Evolutionary conservation across 2,113 vertebrate genomes (phyloP).

Genomic region (Ibidorhyncha struthersii): DNA sequence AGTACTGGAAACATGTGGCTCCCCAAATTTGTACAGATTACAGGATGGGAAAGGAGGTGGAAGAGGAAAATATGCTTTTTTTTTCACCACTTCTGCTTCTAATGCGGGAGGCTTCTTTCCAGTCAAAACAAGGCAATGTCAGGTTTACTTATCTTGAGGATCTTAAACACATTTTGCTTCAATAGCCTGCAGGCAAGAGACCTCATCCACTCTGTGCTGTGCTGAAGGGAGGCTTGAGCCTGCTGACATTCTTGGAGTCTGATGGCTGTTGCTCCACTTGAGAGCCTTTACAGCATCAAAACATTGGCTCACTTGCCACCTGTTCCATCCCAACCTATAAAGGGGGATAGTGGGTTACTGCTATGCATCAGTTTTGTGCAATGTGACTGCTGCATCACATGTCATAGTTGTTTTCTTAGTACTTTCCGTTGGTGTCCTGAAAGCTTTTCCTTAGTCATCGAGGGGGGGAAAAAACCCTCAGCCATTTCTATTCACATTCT

Average conservation of each 20-base stretch:
- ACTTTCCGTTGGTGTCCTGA: neutral
- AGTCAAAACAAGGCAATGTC: constrained; percentile 2
- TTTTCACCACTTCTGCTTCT: neutral
- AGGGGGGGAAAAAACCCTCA: neutral
- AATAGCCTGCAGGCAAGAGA: neutral
- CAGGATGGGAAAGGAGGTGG: neutral
- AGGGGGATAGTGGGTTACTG: neutral
- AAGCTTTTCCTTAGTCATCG: constrained; percentile 27
- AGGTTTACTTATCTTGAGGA: constrained; percentile 9
- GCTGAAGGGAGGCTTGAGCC: neutral
- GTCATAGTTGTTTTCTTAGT: neutral
- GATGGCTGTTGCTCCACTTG: neutral
- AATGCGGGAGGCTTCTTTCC: neutral
- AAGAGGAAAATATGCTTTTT: neutral
- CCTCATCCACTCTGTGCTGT: neutral
- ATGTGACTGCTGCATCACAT: constrained; percentile 9
- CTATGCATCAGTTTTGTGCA: neutral
- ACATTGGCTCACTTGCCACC: constrained; percentile 10
- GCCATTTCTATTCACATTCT: neutral
- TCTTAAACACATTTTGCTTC: neutral
- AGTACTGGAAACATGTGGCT: neutral
- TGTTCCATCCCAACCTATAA: constrained; percentile 6
- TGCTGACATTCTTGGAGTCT: neutral
- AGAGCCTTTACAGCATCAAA: constrained; percentile 20
- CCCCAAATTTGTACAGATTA: neutral